These are phyloP conservation scores for Clarias fuscus DNA, from an alignment of 2,797 vertebrate species.

Conservation along the genomic window DNA sequence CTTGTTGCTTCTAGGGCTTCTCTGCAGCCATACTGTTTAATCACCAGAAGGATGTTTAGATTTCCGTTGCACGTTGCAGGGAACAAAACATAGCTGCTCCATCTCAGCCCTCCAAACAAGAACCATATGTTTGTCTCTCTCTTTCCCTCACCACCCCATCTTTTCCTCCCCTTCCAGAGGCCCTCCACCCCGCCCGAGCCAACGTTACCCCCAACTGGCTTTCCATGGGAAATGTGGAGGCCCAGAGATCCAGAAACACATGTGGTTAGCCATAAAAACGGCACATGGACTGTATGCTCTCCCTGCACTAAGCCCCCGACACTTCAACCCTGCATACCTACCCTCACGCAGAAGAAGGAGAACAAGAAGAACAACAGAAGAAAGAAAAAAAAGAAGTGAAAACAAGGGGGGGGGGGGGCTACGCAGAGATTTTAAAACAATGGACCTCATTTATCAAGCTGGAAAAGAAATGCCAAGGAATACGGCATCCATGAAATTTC, in stretches of 20 bases:
- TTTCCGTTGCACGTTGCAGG: slow-evolving; percentile 66
- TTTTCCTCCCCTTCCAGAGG: slow-evolving; percentile 59
- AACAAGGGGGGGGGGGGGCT: background rate
- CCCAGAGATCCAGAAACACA: slow-evolving; percentile 73
- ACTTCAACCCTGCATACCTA: slow-evolving; percentile 38
- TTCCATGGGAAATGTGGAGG: slow-evolving; percentile 68
- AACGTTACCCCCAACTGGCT: slow-evolving; percentile 49
- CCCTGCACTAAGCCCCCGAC: slow-evolving; percentile 56
- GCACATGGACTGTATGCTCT: slow-evolving; percentile 64
- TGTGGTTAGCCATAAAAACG: slow-evolving; percentile 76
- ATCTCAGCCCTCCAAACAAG: slow-evolving; percentile 72
- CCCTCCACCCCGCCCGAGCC: slow-evolving; percentile 56
- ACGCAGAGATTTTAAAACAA: slow-evolving; percentile 65
- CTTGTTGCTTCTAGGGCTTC: slow-evolving; percentile 40
- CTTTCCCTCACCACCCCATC: slow-evolving; percentile 54
- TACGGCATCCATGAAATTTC: background rate
- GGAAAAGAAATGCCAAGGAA: background rate
- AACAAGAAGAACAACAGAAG: slow-evolving; percentile 52
- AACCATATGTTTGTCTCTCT: slow-evolving; percentile 68
- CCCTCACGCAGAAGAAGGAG: slow-evolving; percentile 46
- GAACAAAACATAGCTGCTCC: slow-evolving; percentile 66
- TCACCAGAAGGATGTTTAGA: slow-evolving; percentile 72
- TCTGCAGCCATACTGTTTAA: slow-evolving; percentile 65
- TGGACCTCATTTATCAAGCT: slow-evolving; percentile 20
- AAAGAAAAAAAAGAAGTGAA: slow-evolving; percentile 19